A percentile compares a stretch with the other conserved stretches of the same genome.
phyloP scores from a whole-genome alignment of 2,888 invertebrate species.

The Ceraclea dissimilis region DNA sequence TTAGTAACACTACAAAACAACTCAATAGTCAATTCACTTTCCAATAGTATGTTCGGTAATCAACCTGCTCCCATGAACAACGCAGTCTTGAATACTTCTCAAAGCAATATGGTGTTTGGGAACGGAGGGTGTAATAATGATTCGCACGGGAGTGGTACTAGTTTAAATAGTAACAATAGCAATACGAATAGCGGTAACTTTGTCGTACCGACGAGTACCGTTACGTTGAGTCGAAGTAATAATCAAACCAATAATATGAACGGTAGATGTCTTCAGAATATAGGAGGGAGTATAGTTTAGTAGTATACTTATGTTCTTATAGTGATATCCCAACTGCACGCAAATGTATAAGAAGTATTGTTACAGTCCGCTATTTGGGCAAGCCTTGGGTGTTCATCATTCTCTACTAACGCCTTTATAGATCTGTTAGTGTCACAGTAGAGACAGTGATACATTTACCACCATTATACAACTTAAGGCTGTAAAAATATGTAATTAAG shows the following conservation, averaged over 20 bases:
- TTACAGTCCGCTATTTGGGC: no score
- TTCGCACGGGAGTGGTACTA: conserved; percentile 29
- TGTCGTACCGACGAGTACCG: conserved; percentile 30
- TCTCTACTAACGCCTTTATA: no score
- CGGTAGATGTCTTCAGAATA: conserved; percentile 21
- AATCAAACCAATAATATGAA: conserved; percentile 30
- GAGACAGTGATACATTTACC: no score
- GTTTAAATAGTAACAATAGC: conserved; percentile 28
- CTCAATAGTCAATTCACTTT: conserved; percentile 37
- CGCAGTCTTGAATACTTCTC: conserved; percentile 14
- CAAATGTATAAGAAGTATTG: no score
- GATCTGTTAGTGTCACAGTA: no score
- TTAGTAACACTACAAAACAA: conserved; percentile 44
- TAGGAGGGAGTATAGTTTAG: conserved; percentile 23
- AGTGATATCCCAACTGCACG: no score
- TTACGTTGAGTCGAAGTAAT: conserved; percentile 29
- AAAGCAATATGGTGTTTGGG: conserved; percentile 11
- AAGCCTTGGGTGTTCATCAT: no score
- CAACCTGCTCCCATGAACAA: conserved; percentile 14
- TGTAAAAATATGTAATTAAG: no score
- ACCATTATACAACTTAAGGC: no score
- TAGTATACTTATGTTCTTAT: no score
- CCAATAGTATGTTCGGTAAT: conserved; percentile 27
- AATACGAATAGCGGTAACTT: conserved; percentile 12
- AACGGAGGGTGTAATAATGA: conserved; percentile 18